A percentile compares a stretch with the other conserved stretches of the same genome.
These are phyloP conservation scores for Uropetala carovei DNA, from an alignment of 2,888 invertebrate species.

Conservation along the genomic window DNA sequence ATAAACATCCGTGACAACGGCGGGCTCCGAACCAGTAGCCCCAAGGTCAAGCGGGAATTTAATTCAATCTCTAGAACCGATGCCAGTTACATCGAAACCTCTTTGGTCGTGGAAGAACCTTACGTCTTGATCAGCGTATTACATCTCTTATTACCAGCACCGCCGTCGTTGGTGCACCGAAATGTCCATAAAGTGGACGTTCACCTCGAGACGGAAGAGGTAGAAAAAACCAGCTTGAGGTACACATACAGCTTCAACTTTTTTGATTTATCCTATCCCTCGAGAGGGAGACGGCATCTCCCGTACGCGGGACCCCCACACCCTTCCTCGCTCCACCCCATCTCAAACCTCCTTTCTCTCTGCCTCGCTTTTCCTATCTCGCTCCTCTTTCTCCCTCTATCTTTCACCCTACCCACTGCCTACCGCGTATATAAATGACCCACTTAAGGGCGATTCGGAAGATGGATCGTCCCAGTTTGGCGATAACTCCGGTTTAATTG, in stretches of 20 bases:
- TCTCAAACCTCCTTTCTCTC: background rate
- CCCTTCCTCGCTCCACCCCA: background rate
- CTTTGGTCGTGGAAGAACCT: background rate
- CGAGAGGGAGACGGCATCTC: background rate
- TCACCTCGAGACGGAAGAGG: background rate
- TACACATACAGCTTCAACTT: background rate
- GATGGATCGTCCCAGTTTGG: slow-evolving; percentile 45
- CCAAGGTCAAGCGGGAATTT: background rate
- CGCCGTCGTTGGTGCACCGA: background rate
- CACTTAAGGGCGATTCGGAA: slow-evolving; percentile 17
- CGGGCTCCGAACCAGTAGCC: slow-evolving; percentile 19
- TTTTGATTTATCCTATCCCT: background rate
- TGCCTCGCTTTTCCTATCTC: background rate
- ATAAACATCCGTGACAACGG: slow-evolving; percentile 24
- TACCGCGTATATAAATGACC: slow-evolving; percentile 39
- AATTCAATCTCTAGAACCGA: slow-evolving; percentile 9
- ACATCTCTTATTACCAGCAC: slow-evolving; percentile 33
- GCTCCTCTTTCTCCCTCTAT: background rate
- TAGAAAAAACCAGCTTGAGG: background rate
- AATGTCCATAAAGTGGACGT: slow-evolving; percentile 28
- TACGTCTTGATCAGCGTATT: slow-evolving; percentile 39
- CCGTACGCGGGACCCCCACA: background rate
- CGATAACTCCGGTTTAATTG: slow-evolving; percentile 44
- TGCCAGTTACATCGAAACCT: slow-evolving; percentile 22
- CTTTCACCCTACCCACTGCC: background rate